These are phyloP conservation scores for Drosophila austrosaltans DNA, from an alignment of 2,888 invertebrate genomes.

Conservation along the genomic window DNA sequence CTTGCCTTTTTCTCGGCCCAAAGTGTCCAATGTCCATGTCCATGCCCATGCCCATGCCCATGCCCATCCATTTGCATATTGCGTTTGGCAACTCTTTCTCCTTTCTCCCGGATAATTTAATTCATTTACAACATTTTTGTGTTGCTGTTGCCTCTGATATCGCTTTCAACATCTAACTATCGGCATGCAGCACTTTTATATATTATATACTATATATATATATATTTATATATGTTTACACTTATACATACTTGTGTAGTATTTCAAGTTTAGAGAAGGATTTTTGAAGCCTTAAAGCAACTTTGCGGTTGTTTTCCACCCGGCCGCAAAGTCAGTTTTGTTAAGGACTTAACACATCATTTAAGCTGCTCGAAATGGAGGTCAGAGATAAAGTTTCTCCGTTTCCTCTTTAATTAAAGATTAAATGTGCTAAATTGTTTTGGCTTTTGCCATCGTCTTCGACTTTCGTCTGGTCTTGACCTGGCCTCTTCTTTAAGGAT, in stretches of 20 bases:
- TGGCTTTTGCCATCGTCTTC: slow-evolving; percentile 34
- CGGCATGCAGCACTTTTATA: not conserved
- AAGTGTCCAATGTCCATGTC: slow-evolving; percentile 14
- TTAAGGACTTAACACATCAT: slow-evolving; percentile 71
- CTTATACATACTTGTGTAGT: slow-evolving; percentile 9
- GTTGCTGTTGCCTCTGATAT: slow-evolving; percentile 29
- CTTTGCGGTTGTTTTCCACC: slow-evolving; percentile 50
- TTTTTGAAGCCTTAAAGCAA: slow-evolving; percentile 48
- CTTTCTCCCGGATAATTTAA: slow-evolving; percentile 62
- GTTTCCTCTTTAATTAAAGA: slow-evolving; percentile 68
- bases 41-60: not conserved
- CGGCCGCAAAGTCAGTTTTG: slow-evolving; percentile 61
- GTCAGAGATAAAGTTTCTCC: slow-evolving; percentile 41
- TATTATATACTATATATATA: no score
- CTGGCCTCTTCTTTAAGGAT: not conserved
- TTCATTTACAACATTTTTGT: slow-evolving; percentile 67
- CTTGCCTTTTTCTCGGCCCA: slow-evolving; percentile 1
- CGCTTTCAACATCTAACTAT: slow-evolving; percentile 11
- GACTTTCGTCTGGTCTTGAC: not conserved
- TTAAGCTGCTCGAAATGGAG: slow-evolving; percentile 51
- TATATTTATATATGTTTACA: slow-evolving; percentile 1
- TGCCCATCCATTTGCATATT: slow-evolving; percentile 73
- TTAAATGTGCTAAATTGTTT: slow-evolving; percentile 68
- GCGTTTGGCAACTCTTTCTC: slow-evolving; percentile 61
- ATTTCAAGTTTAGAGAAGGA: slow-evolving; percentile 26